Conservation (phyloP, 2,113 vertebrate species). For the Solenodon paradoxus region DNA sequence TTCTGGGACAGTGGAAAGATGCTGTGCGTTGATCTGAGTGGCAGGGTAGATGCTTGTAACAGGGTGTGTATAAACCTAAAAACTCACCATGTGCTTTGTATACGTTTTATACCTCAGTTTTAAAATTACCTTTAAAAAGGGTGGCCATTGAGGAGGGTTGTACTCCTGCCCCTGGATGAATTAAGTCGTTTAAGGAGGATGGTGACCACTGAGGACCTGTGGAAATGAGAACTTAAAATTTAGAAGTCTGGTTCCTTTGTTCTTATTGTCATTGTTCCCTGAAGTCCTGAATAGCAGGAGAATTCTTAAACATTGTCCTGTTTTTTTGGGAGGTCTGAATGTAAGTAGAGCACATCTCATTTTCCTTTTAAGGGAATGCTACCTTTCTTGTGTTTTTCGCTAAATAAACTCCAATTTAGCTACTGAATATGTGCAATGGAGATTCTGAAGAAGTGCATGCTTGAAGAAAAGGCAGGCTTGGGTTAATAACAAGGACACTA, state of each 20-base stretch:
- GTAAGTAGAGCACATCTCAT: neutral
- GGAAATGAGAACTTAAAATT: neutral
- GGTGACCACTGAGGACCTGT: neutral
- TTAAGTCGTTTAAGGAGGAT: neutral
- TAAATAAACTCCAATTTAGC: neutral
- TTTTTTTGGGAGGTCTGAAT: neutral
- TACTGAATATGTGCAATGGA: neutral
- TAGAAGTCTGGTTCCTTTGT: neutral
- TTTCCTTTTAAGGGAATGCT: neutral
- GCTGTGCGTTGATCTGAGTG: neutral
- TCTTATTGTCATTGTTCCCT: neutral
- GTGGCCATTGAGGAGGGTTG: neutral
- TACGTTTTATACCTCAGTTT: neutral
- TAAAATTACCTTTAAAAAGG: neutral
- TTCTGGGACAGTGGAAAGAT: neutral
- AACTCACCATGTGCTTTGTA: neutral
- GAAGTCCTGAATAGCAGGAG: neutral
- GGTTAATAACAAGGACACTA: neutral
- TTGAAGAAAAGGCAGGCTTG: neutral
- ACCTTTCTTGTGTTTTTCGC: neutral
- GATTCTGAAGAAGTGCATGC: neutral
- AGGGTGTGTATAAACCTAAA: neutral
- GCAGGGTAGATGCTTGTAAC: neutral
- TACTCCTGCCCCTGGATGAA: neutral
- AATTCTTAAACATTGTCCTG: neutral